phyloP scores from a whole-genome alignment of 2,113 vertebrate genomes.

The Sarotherodon lohbergeri region DNA sequence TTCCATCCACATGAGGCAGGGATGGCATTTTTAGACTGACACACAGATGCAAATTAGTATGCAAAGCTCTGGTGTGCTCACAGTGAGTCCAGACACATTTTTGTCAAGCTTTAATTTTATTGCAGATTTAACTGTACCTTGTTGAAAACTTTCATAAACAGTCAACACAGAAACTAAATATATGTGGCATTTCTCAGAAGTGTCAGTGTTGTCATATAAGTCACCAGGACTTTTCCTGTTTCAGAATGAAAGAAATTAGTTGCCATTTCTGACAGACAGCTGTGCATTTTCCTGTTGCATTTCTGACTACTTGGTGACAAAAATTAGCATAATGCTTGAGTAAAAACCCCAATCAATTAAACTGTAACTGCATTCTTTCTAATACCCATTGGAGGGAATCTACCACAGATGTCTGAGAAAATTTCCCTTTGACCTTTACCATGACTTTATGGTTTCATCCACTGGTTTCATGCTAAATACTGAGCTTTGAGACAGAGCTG shows the following conservation, averaged over 20 bases:
- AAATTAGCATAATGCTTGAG: not conserved
- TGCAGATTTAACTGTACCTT: not conserved
- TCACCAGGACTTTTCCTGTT: not conserved
- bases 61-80: not conserved
- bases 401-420: too few relatives aligned
- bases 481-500: not conserved
- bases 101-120: not conserved
- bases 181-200: not conserved
- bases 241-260: not conserved
- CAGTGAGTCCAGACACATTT: not conserved
- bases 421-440: not conserved
- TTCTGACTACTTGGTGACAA: not conserved
- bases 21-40: not conserved
- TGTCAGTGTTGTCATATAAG: not conserved
- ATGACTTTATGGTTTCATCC: not conserved
- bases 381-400: not conserved
- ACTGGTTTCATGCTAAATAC: not conserved
- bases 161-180: not conserved
- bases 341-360: not conserved
- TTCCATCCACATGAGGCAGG: not conserved
- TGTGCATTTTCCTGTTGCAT: not conserved
- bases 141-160: not conserved
- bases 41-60: not conserved
- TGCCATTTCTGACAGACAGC: not conserved
- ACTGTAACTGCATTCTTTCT: not conserved